Conservation (phyloP, 2,113 vertebrate species). For the Corydoras sp. region DNA sequence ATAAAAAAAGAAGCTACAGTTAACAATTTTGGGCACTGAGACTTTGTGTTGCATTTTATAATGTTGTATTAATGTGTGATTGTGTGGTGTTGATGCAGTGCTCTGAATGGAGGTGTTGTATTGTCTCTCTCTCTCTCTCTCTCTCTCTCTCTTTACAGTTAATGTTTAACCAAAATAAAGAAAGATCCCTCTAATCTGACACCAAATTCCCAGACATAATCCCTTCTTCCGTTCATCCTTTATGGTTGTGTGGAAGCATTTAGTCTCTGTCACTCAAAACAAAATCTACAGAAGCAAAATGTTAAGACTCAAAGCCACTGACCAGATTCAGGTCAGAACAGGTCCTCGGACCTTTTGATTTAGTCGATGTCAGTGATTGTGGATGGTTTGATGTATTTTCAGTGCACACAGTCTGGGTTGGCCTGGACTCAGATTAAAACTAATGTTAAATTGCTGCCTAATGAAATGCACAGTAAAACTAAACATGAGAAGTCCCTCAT, state of each 20-base stretch:
- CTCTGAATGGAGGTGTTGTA: neutral
- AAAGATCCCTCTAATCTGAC: slow-evolving; percentile 33
- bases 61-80: too few species aligned
- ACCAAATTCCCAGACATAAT: slow-evolving; percentile 28
- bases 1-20: too few species aligned
- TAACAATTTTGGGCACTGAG: too few species aligned
- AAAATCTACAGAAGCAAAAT: slow-evolving; percentile 11
- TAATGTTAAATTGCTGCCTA: too few species aligned
- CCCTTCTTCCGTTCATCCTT: slow-evolving; percentile 8
- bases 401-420: neutral
- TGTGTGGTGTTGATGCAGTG: too few species aligned
- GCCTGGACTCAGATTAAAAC: too few species aligned
- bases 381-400: neutral
- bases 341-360: slow-evolving; percentile 18
- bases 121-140: neutral
- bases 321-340: slow-evolving; percentile 4
- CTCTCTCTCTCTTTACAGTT: neutral
- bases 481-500: too few species aligned
- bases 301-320: slow-evolving; percentile 17
- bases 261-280: slow-evolving; percentile 26
- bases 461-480: too few species aligned
- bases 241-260: slow-evolving; percentile 8
- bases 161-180: neutral
- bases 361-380: slow-evolving; percentile 2
- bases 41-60: too few species aligned